These are phyloP conservation scores for Callyntrura sp. DNA, from an alignment of 2,888 invertebrate species.

Conservation along the genomic window DNA sequence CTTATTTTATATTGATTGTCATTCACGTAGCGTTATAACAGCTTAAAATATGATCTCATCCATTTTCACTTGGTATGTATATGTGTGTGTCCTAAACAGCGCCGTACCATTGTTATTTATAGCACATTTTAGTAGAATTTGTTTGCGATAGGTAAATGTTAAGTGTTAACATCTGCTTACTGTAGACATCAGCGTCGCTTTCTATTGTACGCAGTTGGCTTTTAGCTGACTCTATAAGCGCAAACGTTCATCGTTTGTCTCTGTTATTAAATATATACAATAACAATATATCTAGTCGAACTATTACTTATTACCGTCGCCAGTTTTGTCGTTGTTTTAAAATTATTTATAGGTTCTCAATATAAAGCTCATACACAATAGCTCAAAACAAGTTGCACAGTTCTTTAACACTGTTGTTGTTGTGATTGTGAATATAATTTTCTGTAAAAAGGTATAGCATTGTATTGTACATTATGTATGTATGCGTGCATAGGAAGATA, in stretches of 20 bases:
- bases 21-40: neutral
- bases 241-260: neutral
- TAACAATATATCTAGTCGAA: neutral
- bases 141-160: neutral
- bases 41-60: neutral
- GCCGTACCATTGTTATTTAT: neutral
- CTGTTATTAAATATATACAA: neutral
- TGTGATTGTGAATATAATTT: neutral
- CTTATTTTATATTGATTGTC: neutral
- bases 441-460: neutral
- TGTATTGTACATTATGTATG: neutral
- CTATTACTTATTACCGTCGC: neutral
- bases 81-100: neutral
- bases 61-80: neutral
- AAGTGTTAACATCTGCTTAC: no score
- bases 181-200: no score
- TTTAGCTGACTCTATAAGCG: neutral
- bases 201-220: no score
- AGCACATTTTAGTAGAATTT: neutral
- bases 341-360: neutral
- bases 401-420: neutral
- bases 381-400: no score
- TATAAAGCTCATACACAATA: no score
- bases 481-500: conserved; percentile 22
- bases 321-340: neutral